Evolutionary conservation across 2,888 invertebrate species (phyloP), one percentile per base, ranked within the genome.

Genomic region (Agonopterix alstromeriana): DNA sequence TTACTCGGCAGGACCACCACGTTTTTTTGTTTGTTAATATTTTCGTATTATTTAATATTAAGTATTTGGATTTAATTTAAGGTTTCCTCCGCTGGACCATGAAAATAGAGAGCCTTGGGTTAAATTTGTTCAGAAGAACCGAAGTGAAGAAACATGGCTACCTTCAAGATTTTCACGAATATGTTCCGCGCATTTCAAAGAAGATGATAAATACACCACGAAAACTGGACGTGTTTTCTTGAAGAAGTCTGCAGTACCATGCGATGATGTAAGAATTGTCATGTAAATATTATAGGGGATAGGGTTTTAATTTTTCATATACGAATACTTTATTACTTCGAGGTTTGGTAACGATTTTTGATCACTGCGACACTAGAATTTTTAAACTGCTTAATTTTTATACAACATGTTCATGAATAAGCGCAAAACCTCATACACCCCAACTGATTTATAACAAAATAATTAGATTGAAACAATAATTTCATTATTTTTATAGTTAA

Each of bases 51-150:
- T 27, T 27, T 27, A 5, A 27, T 5, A 12, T 7, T 12, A 12
- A 3, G 12, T 42, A 42, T 42, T 42, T 10, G 27, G 27, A 27
- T 27, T 17, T 27, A 27, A 27, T 48, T 48, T 17, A 9, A 60
- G 58, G 46, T 55, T 61, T 53, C 53, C 51, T 36, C 52, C 53
- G 2, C 48, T 45, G 2, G 49, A 48, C 36, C 49, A 50, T 47
- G 52, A 55, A 46, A 51, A 50, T 46, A 52, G 60, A 45, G 57
- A 56, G 45, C n/a, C 42, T 43, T 62, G 61, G 60, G 58, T 63
- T 10, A 51, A 47, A 55, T 61, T 60, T 53, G 58, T 61, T 3
- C 61, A 57, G 42, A 57, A 55, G 4, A 54, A 63, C 45, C 54
- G 61, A 7, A 53, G 44, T 11, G 63, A 61, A 61, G 50, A 56